These are phyloP conservation scores for Lycorma delicatula DNA, from an alignment of 1,140 invertebrate species.

Conservation along the genomic window DNA sequence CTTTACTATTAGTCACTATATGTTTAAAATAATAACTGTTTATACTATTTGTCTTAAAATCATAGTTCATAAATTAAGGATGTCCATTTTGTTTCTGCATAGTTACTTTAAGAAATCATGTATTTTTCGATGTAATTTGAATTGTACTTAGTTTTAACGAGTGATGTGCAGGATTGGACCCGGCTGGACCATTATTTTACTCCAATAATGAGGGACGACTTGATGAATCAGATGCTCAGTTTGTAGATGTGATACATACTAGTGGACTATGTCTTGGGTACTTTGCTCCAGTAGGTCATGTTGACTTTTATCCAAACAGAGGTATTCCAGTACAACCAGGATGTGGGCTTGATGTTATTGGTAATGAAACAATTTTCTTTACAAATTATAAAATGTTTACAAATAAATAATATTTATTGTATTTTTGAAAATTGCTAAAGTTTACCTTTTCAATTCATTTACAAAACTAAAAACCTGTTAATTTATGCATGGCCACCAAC, in stretches of 20 bases:
- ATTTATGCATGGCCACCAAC: too few species aligned
- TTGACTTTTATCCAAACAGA: conserved; percentile 54
- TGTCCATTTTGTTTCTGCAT: neutral
- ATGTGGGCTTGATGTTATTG: conserved; percentile 40
- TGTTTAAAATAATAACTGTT: too few species aligned
- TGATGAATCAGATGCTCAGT: conserved; percentile 38
- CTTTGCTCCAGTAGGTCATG: conserved; percentile 41
- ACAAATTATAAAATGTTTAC: too few species aligned
- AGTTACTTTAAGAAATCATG: neutral
- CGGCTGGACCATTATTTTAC: conserved; percentile 34
- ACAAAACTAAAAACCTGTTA: too few species aligned
- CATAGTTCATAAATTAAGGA: too few species aligned
- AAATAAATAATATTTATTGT: too few species aligned
- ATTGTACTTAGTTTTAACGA: neutral
- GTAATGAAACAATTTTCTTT: too few species aligned
- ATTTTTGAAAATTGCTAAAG: too few species aligned
- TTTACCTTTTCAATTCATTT: too few species aligned
- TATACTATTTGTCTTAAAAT: too few species aligned
- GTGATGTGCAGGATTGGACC: conserved; percentile 27
- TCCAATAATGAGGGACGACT: conserved; percentile 25
- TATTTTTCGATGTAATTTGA: neutral
- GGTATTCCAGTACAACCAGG: conserved; percentile 49
- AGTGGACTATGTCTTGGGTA: conserved; percentile 45
- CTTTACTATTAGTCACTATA: too few species aligned
- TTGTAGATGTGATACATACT: conserved; percentile 51